A percentile compares a stretch with the other conserved stretches of the same genome.
These are phyloP conservation scores for Anguilla marmorata DNA, from an alignment of 2,797 vertebrate species.

Conservation along the genomic window DNA sequence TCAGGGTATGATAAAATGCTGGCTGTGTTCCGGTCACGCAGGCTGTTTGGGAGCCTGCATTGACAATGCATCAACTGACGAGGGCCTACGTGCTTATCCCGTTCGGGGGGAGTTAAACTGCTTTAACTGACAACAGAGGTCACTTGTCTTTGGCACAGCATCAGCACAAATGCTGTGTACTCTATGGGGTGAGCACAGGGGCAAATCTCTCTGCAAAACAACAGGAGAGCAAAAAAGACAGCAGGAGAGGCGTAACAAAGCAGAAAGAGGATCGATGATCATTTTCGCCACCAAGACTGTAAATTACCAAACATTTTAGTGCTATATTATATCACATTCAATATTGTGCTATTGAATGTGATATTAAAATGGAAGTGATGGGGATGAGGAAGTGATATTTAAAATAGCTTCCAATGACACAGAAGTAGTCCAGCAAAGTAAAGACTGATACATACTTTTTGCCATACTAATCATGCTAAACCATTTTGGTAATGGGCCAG, in stretches of 20 bases:
- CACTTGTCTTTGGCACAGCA: not conserved
- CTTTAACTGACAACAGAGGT: slow-evolving; percentile 5
- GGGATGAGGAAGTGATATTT: not conserved
- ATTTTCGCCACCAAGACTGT: not conserved
- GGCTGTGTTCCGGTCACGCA: not conserved
- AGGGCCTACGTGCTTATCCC: not conserved
- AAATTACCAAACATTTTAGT: not conserved
- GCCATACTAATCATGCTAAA: not conserved
- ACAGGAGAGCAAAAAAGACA: not conserved
- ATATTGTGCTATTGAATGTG: not conserved
- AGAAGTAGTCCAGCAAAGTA: not conserved
- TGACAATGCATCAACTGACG: not conserved
- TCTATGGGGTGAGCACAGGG: not conserved
- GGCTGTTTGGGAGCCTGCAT: not conserved
- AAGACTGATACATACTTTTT: not conserved
- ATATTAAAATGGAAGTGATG: not conserved
- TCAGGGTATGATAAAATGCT: not conserved
- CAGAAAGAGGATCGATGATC: not conserved
- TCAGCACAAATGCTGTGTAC: not conserved
- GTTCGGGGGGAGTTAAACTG: not conserved
- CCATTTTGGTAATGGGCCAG: not conserved
- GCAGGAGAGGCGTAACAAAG: not conserved
- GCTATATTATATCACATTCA: not conserved
- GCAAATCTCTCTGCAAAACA: not conserved
- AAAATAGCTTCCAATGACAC: not conserved